Base-by-base conservation (phyloP, 2,113 vertebrate genomes). In the Dromas ardeola region DNA sequence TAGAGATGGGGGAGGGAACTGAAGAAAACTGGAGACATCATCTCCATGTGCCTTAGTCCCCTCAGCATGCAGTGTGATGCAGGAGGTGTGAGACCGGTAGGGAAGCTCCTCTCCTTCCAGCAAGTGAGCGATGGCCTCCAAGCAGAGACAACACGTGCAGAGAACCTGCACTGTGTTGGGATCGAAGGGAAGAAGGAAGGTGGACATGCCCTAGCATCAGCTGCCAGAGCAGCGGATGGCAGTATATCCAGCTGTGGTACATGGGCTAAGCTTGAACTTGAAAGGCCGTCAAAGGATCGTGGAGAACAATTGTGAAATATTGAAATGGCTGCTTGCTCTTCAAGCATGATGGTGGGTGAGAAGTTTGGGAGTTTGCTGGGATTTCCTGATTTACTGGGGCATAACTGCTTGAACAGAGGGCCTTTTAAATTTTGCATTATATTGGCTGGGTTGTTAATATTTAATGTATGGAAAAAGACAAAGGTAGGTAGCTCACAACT, bases 401-500 rank as follows among this genome's bases (percentile, higher is more conserved):
- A 1, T 76, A 89, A 72, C 58, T n/a, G 40, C 58, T 63, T 84
- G 65, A 89, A 67, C 2, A 27, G 26, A 91, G 52, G 56, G 32
- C n/a, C 38, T 87, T 71, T 63, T 81, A 72, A 84, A 86, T 85
- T 81, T 72, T 89, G 23, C 40, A 81, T 84, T 71, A 63, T 0
- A 0, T 50, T 55, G 36, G 34, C 52, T 95, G 81, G 19, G 43
- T 55, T 50, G 69, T 91, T 81, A 93, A 94, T 93, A 85, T 89
- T 96, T 96, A 79, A 94, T 73, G 43, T 52, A 58, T 34, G 50
- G 77, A 76, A 86, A 95, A 85, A 93, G 61, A 59, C 38, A 74
- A 91, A 89, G 26, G 38, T 30, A 81, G 61, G 56, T 34, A 96
- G 84, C 43, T 95, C 91, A 45, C 63, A 91, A 52, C 22, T 56